Evolutionary conservation across 1,140 invertebrate species (phyloP), one percentile per base, ranked within the genome.

Genomic region (Lanistes nyassanus): DNA sequence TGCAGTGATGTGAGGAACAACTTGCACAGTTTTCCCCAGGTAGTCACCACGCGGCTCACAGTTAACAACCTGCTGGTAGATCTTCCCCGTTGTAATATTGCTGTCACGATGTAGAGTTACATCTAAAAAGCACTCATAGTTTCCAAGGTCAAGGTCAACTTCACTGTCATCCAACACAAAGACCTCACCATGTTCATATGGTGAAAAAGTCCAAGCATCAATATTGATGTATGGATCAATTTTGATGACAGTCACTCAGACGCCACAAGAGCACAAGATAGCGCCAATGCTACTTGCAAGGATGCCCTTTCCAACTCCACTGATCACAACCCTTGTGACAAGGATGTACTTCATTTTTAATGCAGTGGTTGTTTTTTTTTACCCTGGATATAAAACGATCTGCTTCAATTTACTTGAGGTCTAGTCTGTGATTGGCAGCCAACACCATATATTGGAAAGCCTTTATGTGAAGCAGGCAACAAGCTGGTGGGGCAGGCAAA

Each of bases 51-150:
- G 92, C 72, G 98, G 92, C 87, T 99, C 98, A 81, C 94, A 94
- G 81, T 94, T 94, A 81, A 99, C 99, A 16, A 99, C 97, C 86
- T 94, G 91, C 85, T 98, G 93, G 90, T 99, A 99, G 78, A 99
- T 98, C 91, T 99, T 99, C 19, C 98, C 98, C n/a, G 98, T 99
- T 0, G 98, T 99, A 73, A 99, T 99, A 88, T 99, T 99, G 86
- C 99, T 99, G 81, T 99, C 97, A 76, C 93, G 92, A 86, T 96
- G 96, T 7, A 99, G 90, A 0, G 96, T 98, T 26, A 99, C 93
- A 87, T 99, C 97, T 47, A 99, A 88, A 87, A 99, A 99, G 58
- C 98, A 91, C 89, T 99, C 98, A 90, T 99, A 99, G 90, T 99
- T 99, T 55, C 98, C 98, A 77, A 99, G 91, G 92, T 99, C 98